Evolutionary conservation across 1,140 invertebrate species (phyloP).

Genomic region (Cotesia glomerata): DNA sequence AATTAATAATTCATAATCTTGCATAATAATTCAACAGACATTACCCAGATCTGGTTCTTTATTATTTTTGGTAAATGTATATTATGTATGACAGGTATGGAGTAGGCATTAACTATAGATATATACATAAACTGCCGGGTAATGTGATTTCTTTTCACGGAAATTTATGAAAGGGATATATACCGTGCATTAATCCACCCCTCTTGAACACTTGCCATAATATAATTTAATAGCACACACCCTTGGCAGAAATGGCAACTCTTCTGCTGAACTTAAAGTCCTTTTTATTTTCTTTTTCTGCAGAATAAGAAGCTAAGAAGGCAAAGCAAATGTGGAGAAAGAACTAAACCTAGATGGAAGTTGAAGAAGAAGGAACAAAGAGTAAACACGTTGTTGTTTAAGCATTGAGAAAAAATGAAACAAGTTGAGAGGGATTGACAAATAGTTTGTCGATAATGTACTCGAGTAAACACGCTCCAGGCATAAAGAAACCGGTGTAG

Average conservation of each 20-base stretch:
- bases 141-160: neutral
- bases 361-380: neutral
- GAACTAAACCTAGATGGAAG: neutral
- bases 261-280: neutral
- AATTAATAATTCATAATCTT: too few relatives aligned
- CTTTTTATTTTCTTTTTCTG: neutral
- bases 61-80: too few relatives aligned
- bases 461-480: conserved; percentile 25
- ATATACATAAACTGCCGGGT: too few relatives aligned
- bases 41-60: too few relatives aligned
- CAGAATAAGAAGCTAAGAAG: too few relatives aligned
- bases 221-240: conserved; percentile 30
- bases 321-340: neutral
- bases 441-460: conserved; percentile 23
- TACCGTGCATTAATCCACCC: conserved; percentile 16
- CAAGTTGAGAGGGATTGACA: neutral
- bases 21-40: too few relatives aligned
- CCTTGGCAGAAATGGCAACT: neutral
- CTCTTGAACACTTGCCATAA: conserved; percentile 11
- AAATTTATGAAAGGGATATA: conserved; percentile 15
- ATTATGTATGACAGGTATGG: too few relatives aligned
- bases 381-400: neutral
- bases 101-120: too few relatives aligned
- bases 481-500: neutral
- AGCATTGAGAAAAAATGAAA: neutral